A percentile compares a stretch with the other conserved stretches of the same genome.
These are phyloP conservation scores for Melanotaenia nigrans DNA, from an alignment of 2,797 vertebrate genomes.

Conservation along the genomic window DNA sequence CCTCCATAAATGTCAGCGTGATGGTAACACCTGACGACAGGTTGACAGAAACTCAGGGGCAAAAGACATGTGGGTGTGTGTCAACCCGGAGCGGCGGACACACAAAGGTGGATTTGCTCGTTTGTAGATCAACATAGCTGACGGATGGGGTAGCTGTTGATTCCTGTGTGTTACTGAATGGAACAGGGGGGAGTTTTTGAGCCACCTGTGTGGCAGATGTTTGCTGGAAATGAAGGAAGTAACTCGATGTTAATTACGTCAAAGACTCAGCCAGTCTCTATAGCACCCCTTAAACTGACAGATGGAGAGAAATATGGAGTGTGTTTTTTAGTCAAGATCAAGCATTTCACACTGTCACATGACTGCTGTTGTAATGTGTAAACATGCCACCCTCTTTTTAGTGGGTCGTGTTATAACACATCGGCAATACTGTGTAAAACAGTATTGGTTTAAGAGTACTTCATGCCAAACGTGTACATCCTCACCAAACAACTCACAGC, in stretches of 20 bases:
- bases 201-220: constrained; percentile 16
- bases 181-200: neutral
- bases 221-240: constrained; percentile 1
- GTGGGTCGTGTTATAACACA: neutral
- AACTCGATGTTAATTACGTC: neutral
- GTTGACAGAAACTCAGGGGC: constrained; percentile 18
- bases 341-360: neutral
- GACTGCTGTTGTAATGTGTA: neutral
- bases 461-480: neutral
- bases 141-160: neutral
- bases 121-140: neutral
- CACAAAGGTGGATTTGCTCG: constrained; percentile 2
- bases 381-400: neutral
- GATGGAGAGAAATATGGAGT: constrained; percentile 3
- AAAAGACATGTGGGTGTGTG: constrained; percentile 18
- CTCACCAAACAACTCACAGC: neutral
- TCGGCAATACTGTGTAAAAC: no score
- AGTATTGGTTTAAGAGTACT: no score
- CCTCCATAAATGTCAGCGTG: constrained; percentile 33
- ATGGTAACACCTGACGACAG: constrained; percentile 18
- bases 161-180: neutral
- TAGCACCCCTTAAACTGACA: neutral
- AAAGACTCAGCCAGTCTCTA: constrained; percentile 4
- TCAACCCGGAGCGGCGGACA: constrained; percentile 2
- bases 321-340: neutral